These are phyloP conservation scores for Liparis tanakae DNA, from an alignment of 2,797 vertebrate species.

Conservation along the genomic window DNA sequence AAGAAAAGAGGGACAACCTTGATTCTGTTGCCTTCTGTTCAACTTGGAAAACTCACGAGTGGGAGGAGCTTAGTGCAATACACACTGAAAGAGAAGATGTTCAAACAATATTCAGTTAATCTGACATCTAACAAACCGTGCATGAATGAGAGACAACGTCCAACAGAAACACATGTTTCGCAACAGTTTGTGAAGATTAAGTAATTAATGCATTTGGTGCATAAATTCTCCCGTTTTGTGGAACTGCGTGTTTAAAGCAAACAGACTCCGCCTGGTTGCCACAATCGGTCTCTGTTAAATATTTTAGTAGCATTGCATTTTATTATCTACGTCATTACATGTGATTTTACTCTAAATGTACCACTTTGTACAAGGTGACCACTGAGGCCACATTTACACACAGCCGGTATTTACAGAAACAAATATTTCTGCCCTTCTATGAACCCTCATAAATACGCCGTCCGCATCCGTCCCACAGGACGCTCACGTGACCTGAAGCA, in stretches of 20 bases:
- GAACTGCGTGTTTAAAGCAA: background rate
- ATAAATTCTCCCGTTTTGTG: background rate
- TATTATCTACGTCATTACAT: background rate
- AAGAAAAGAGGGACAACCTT: background rate
- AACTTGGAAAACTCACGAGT: constrained; percentile 2
- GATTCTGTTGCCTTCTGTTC: background rate
- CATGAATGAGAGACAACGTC: constrained; percentile 4
- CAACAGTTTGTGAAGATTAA: background rate
- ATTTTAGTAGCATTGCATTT: background rate
- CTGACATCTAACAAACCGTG: constrained; percentile 5
- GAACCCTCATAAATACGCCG: too few species aligned
- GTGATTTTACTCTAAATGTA: background rate
- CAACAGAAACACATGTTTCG: constrained; percentile 11
- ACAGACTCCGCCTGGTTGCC: background rate
- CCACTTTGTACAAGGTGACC: background rate
- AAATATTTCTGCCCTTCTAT: too few species aligned
- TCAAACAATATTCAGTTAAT: background rate
- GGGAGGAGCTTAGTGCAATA: background rate
- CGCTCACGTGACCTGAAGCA: too few species aligned
- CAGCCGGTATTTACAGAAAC: too few species aligned
- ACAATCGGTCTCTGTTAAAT: background rate
- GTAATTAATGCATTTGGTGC: background rate
- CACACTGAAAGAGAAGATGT: background rate
- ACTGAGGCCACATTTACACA: too few species aligned
- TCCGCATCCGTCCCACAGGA: too few species aligned